phyloP scores from a whole-genome alignment of 2,888 invertebrate species.

The Callyntrura guangdongensis region DNA sequence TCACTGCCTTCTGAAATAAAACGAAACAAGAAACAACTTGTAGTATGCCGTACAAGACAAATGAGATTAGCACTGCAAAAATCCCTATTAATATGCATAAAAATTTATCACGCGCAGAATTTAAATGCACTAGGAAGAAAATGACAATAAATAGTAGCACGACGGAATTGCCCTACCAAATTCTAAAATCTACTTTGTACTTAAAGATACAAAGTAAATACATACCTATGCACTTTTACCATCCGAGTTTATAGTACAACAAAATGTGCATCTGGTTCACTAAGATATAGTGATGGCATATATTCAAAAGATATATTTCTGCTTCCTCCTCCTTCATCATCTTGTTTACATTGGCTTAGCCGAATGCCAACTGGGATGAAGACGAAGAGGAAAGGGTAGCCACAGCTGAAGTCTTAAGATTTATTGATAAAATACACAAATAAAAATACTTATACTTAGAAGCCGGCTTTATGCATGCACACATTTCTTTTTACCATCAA shows the following conservation, averaged over 20 bases:
- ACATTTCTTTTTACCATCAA: slow-evolving; percentile 32
- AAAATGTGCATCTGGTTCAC: not conserved
- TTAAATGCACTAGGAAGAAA: no score
- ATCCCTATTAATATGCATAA: no score
- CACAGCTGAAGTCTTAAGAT: slow-evolving; percentile 75
- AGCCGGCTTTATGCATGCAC: slow-evolving; percentile 48
- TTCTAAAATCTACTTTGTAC: not conserved
- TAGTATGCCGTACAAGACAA: no score
- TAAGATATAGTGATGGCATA: not conserved
- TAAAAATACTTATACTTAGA: slow-evolving; percentile 69
- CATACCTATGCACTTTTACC: not conserved
- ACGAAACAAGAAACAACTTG: no score
- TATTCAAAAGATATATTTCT: slow-evolving; percentile 45
- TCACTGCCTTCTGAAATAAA: no score
- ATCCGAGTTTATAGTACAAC: not conserved
- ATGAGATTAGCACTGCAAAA: no score
- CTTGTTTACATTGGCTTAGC: slow-evolving; percentile 83
- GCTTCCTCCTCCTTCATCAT: slow-evolving; percentile 76
- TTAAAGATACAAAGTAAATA: not conserved
- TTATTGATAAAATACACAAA: slow-evolving; percentile 80
- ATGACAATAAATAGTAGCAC: no score
- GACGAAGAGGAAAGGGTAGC: slow-evolving; percentile 75
- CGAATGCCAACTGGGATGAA: slow-evolving; percentile 70
- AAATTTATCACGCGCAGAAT: no score
- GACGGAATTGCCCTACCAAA: no score